These are phyloP conservation scores for Phyllopteryx taeniolatus DNA, from an alignment of 2,113 vertebrate genomes.

Conservation along the genomic window DNA sequence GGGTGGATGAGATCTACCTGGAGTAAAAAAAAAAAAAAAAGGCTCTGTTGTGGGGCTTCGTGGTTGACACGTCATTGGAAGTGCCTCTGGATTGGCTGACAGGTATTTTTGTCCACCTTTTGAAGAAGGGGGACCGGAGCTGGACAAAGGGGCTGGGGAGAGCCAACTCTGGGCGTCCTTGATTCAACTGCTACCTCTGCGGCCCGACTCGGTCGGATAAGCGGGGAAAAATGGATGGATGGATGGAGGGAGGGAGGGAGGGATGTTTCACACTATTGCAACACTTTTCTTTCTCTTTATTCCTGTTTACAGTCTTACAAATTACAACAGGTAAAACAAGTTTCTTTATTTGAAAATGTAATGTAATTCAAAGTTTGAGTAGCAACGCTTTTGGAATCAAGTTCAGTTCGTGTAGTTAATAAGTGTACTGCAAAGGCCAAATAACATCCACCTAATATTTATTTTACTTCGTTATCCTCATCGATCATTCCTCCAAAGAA, in stretches of 20 bases:
- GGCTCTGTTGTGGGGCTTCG: too few relatives aligned
- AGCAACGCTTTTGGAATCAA: constrained; percentile 43
- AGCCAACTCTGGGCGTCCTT: too few relatives aligned
- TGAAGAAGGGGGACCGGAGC: too few relatives aligned
- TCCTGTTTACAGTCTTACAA: background rate
- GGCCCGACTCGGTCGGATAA: background rate
- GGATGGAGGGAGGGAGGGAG: background rate
- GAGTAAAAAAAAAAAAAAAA: too few relatives aligned
- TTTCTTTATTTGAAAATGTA: too few relatives aligned
- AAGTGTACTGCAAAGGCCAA: constrained; percentile 64
- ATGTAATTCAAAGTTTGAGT: background rate
- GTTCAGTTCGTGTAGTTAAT: constrained; percentile 50
- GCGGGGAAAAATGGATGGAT: background rate
- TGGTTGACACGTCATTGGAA: too few relatives aligned
- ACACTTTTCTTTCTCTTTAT: constrained; percentile 8
- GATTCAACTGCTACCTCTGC: background rate
- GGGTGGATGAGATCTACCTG: too few relatives aligned
- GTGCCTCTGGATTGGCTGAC: too few relatives aligned
- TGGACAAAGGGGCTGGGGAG: too few relatives aligned
- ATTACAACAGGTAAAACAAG: too few relatives aligned
- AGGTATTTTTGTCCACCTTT: too few relatives aligned
- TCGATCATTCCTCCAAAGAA: constrained; percentile 13
- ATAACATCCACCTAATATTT: constrained; percentile 52
- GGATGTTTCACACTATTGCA: background rate
- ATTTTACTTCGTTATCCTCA: constrained; percentile 26